phyloP scores from a whole-genome alignment of 2,797 vertebrate species.

The Microchirus variegatus region DNA sequence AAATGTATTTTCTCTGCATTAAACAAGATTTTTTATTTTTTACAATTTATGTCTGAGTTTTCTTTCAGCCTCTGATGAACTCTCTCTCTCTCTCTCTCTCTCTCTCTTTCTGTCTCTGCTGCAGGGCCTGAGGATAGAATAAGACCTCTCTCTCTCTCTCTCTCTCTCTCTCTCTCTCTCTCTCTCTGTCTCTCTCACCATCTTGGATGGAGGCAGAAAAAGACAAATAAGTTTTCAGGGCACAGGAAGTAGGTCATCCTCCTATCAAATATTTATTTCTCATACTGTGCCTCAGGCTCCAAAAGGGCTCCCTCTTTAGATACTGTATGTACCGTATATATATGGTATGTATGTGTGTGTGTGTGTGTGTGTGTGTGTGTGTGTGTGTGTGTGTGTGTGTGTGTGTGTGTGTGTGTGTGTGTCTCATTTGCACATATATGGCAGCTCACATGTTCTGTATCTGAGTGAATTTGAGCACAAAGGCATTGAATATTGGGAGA shows the following conservation, averaged over 20 bases:
- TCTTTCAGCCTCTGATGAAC: slow-evolving; percentile 23
- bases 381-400: slow-evolving; percentile 9
- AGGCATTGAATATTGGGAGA: slow-evolving; percentile 40
- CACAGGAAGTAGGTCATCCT: slow-evolving; percentile 76
- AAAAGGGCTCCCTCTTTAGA: slow-evolving; percentile 58
- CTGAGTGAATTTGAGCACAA: slow-evolving; percentile 23
- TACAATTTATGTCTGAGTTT: background rate
- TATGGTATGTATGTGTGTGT: background rate
- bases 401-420: slow-evolving; percentile 18
- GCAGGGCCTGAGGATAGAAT: too few relatives aligned
- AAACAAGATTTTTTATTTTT: background rate
- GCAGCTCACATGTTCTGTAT: slow-evolving; percentile 10
- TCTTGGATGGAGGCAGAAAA: slow-evolving; percentile 58
- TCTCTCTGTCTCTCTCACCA: slow-evolving; percentile 17
- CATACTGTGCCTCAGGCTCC: slow-evolving; percentile 63
- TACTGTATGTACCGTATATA: slow-evolving; percentile 6
- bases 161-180: slow-evolving; percentile 3
- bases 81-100: background rate
- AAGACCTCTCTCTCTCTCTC: slow-evolving; percentile 16
- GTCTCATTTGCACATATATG: slow-evolving; percentile 52
- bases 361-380: slow-evolving; percentile 20
- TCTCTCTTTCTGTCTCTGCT: slow-evolving; percentile 15
- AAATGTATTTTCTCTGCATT: too few relatives aligned
- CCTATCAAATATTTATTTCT: slow-evolving; percentile 80
- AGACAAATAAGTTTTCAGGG: slow-evolving; percentile 79